phyloP scores from a whole-genome alignment of 2,888 invertebrate genomes.

The Xylocampa areola region DNA sequence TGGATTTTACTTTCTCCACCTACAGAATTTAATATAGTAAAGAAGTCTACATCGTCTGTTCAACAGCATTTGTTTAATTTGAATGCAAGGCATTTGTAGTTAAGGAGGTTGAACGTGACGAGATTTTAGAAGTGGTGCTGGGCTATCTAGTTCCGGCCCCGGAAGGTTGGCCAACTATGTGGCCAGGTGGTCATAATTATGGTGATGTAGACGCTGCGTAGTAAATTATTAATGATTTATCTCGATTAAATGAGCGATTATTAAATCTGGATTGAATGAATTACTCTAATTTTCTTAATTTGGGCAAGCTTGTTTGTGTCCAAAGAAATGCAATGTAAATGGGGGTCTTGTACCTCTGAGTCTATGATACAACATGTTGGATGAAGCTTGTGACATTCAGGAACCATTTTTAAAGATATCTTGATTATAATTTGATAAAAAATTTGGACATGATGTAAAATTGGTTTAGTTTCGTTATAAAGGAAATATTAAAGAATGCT shows the following conservation, averaged over 20 bases:
- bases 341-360: too few relatives aligned
- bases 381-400: too few relatives aligned
- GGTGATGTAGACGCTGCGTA: background rate
- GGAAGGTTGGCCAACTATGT: slow-evolving; percentile 2
- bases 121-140: slow-evolving; percentile 21
- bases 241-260: background rate
- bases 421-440: too few relatives aligned
- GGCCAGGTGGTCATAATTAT: slow-evolving; percentile 12
- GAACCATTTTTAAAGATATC: too few relatives aligned
- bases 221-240: background rate
- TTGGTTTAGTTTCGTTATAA: too few relatives aligned
- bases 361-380: too few relatives aligned
- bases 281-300: too few relatives aligned
- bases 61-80: slow-evolving; percentile 32
- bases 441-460: too few relatives aligned
- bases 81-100: slow-evolving; percentile 34
- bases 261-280: too few relatives aligned
- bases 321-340: too few relatives aligned
- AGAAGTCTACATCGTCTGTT: slow-evolving; percentile 9
- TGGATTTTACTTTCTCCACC: slow-evolving; percentile 35
- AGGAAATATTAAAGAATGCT: too few relatives aligned
- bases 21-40: slow-evolving; percentile 13
- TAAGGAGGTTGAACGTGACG: slow-evolving; percentile 46
- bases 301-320: too few relatives aligned
- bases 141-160: slow-evolving; percentile 34